Percentiles rank a stretch among this genome's conserved stretches.
Conservation (phyloP, 2,888 invertebrate species). For the Volucella bombylans region DNA sequence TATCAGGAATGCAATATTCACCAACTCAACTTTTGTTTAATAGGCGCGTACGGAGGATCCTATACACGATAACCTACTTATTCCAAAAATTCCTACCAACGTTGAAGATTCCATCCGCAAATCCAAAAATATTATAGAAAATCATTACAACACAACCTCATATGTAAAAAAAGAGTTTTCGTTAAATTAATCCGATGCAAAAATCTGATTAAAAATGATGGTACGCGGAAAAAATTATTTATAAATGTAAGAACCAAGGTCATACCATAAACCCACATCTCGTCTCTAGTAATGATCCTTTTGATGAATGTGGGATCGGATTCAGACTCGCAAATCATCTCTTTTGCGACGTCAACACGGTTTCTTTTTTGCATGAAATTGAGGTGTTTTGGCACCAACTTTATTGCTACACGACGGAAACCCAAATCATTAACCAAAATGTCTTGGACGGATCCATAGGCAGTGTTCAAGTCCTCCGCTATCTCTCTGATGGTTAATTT, state of each 20-base stretch:
- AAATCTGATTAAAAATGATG: constrained; percentile 15
- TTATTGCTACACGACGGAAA: no score
- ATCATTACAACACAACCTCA: constrained; percentile 19
- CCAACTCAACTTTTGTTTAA: constrained; percentile 25
- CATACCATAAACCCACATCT: no score
- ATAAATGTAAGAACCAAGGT: constrained; percentile 11
- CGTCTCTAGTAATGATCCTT: no score
- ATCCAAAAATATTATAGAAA: constrained; percentile 10
- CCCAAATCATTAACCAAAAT: no score
- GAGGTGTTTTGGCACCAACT: no score
- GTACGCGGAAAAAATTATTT: constrained; percentile 16
- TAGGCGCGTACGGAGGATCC: constrained; percentile 9
- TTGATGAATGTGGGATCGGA: no score
- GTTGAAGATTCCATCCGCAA: constrained; percentile 3
- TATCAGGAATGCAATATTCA: constrained; percentile 11
- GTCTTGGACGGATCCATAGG: no score
- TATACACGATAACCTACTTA: constrained; percentile 18
- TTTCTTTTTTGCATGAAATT: no score
- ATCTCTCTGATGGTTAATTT: no score
- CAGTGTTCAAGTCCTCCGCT: no score
- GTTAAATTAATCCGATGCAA: constrained; percentile 23
- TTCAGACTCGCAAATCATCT: no score
- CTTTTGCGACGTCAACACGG: no score
- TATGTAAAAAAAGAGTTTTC: not conserved
- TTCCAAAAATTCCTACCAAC: constrained; percentile 7